These are phyloP conservation scores for Rallus crepitans DNA, from an alignment of 2,797 vertebrate genomes.

Conservation along the genomic window DNA sequence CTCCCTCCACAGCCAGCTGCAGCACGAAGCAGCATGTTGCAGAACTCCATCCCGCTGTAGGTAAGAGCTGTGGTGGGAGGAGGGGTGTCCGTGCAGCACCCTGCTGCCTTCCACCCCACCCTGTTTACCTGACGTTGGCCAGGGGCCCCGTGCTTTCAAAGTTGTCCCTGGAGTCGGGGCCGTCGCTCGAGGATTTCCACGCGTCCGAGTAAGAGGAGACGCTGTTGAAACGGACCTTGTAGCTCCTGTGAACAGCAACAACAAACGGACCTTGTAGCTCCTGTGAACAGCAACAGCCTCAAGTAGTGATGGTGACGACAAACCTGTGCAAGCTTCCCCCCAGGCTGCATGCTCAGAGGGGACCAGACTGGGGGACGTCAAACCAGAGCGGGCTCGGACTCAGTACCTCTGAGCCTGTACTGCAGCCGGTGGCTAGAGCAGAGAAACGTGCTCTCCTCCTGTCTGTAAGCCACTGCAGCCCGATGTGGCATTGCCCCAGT, in stretches of 20 bases:
- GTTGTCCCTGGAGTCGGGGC: slow-evolving; percentile 89
- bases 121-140: slow-evolving; percentile 92
- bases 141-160: slow-evolving; percentile 95
- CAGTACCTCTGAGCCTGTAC: background rate
- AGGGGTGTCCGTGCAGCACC: background rate
- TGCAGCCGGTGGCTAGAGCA: background rate
- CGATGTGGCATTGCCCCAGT: too few relatives aligned
- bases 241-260: slow-evolving; percentile 84
- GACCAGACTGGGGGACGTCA: rapidly evolving
- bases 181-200: slow-evolving; percentile 91
- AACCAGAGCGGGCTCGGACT: background rate
- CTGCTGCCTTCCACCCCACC: rapidly evolving
- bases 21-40: rapidly evolving
- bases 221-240: slow-evolving; percentile 98
- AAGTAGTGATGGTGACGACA: rapidly evolving
- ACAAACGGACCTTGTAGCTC: slow-evolving; percentile 97
- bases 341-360: rapidly evolving
- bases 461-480: rapidly evolving
- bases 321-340: rapidly evolving
- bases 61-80: background rate
- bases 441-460: background rate
- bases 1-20: rapidly evolving
- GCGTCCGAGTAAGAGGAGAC: slow-evolving; percentile 96
- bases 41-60: rapidly evolving
- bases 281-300: slow-evolving; percentile 68